Base-by-base conservation (phyloP, 35 echinoderm and acorn worm genomes). In the Stichopus chloronotus region DNA sequence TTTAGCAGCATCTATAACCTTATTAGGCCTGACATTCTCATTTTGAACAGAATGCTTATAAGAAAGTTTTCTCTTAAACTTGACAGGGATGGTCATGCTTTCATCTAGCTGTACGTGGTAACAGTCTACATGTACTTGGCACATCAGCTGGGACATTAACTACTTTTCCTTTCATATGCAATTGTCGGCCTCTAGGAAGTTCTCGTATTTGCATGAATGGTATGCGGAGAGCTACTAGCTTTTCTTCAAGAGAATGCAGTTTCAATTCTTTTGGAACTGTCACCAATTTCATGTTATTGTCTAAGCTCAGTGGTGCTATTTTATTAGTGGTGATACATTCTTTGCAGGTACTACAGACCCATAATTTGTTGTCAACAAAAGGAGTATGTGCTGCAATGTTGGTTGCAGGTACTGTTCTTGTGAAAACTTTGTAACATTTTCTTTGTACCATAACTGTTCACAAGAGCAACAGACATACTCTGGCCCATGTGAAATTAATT, bases 201-300 rank as follows among this genome's bases (percentile, higher is more conserved):
- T 93, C 92, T 88, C 85, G 52, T 16, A 93, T 86, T 88, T 93
- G 92, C 92, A 88, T 93, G 71, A 93, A 93, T 88, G 92, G 92
- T 58, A 87, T 88, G 4, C 92, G 83, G 6, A 88, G 72, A 6
- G 92, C 71, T 4, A 93, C 84, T 13, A 88, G 17, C 79, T 56
- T 93, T 52, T 88, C 92, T 58, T 93, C 92, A 52, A 93, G 25
- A 24, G 60, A 20, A 53, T 86, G 61, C 24, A 93, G 17, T 55
- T 85, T 4, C 20, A 93, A 53, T 86, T 93, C 92, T 86, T 85
- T 71, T 74, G 81, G 82, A 8, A 8, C 8, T 72, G 81, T 52
- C 10, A 9, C 7, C 11, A 93, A 93, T 72, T 54, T 30, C 92
- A 93, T 87, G 10, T 87, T 87, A 52, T 92, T 92, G 16, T 11